phyloP scores from a whole-genome alignment of 2,888 invertebrate genomes.

The Chesias legatella region DNA sequence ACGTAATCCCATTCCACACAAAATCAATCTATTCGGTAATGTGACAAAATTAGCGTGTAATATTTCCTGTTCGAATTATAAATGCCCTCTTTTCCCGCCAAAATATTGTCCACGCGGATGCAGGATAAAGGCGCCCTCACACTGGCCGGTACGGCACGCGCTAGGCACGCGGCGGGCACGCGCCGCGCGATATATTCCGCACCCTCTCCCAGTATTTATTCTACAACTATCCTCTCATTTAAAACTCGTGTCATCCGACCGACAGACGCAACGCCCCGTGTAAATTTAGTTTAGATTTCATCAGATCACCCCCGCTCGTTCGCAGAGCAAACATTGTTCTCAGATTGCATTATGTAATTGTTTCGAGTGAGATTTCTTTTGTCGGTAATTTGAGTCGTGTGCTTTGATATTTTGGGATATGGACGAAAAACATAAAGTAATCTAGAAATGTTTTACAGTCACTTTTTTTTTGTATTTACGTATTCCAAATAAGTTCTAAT shows the following conservation, averaged over 20 bases:
- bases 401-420: background rate
- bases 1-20: conserved; percentile 51
- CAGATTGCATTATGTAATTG: conserved; percentile 75
- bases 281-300: conserved; percentile 73
- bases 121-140: conserved; percentile 27
- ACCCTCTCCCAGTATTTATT: conserved; percentile 65
- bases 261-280: conserved; percentile 51
- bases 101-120: conserved; percentile 43
- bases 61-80: conserved; percentile 75
- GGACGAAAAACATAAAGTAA: no score
- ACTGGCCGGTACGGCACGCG: conserved; percentile 48
- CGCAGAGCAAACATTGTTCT: conserved; percentile 63
- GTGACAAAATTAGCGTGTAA: conserved; percentile 78
- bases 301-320: conserved; percentile 48
- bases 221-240: conserved; percentile 69
- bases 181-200: conserved; percentile 36
- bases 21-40: conserved; percentile 70
- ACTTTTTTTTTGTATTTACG: no score
- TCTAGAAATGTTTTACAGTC: no score
- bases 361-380: conserved; percentile 40
- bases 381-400: conserved; percentile 11
- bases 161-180: conserved; percentile 48
- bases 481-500: no score
- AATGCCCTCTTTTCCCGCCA: conserved; percentile 58
- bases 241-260: conserved; percentile 62